Percentiles rank a stretch among this genome's conserved stretches.
Conservation (phyloP, 2,113 vertebrate genomes). For the Cepphus grylle region DNA sequence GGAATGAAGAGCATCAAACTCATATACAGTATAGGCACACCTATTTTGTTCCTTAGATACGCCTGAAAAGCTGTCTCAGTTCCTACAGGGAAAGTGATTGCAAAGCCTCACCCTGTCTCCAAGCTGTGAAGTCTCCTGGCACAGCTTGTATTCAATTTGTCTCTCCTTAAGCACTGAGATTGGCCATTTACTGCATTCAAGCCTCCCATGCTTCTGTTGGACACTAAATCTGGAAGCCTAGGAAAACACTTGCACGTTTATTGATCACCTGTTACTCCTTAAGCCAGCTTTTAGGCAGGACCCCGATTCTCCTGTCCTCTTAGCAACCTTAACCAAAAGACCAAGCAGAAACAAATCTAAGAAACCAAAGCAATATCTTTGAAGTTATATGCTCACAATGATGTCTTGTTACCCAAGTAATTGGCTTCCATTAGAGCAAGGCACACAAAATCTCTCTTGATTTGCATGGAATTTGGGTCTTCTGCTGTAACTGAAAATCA, state of each 20-base stretch:
- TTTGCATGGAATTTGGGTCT: neutral
- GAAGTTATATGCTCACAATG: neutral
- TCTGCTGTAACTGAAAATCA: neutral
- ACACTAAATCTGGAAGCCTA: neutral
- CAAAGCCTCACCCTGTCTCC: neutral
- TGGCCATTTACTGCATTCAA: neutral
- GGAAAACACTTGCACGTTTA: neutral
- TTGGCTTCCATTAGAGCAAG: fast-evolving
- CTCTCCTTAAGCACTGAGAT: neutral
- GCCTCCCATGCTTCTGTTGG: neutral
- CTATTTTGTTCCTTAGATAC: neutral
- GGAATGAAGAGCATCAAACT: neutral
- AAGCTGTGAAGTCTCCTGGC: neutral
- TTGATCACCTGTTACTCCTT: neutral
- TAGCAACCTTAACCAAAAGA: neutral
- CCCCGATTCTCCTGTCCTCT: neutral
- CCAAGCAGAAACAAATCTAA: neutral
- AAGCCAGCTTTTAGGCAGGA: neutral
- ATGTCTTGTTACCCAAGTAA: neutral
- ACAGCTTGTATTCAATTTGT: neutral
- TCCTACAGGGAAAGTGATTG: neutral
- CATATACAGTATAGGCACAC: neutral
- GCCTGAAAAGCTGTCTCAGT: neutral
- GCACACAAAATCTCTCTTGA: neutral
- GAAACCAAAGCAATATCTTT: neutral